Percentiles rank a stretch among this genome's conserved stretches.
Conservation (phyloP, 2,113 vertebrate genomes). For the Coturnix japonica region DNA sequence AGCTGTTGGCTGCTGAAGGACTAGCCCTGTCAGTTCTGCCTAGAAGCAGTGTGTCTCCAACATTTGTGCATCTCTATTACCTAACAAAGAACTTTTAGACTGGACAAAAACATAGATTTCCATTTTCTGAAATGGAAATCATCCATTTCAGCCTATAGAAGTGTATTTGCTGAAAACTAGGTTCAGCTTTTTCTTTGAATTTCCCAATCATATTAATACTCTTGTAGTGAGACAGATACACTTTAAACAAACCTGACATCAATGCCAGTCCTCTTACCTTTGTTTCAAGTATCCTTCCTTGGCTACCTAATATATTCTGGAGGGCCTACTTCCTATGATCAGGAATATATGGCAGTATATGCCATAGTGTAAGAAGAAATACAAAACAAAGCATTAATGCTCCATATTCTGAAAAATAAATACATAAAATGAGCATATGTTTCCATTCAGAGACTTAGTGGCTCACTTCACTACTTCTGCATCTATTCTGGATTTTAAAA, state of each 20-base stretch:
- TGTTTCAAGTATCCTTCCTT: not conserved
- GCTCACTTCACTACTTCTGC: not conserved
- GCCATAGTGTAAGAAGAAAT: not conserved
- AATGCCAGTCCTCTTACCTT: not conserved
- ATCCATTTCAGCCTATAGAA: not conserved
- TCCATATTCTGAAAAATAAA: not conserved
- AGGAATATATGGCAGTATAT: not conserved
- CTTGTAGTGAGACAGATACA: not conserved
- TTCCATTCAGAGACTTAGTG: constrained; percentile 9
- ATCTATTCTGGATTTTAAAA: constrained; percentile 23
- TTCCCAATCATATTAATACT: not conserved
- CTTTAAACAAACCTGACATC: not conserved
- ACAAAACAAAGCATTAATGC: constrained; percentile 19
- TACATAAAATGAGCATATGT: not conserved
- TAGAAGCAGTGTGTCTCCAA: not conserved
- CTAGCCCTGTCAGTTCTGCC: not conserved
- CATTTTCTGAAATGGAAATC: not conserved
- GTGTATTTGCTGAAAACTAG: not conserved
- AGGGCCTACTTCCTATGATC: not conserved
- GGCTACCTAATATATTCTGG: not conserved
- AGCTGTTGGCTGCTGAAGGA: not conserved
- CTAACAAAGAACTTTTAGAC: not conserved
- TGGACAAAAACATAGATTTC: no score
- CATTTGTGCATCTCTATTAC: not conserved
- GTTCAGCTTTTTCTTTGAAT: not conserved